Evolutionary conservation across 2,888 invertebrate species (phyloP), one percentile per base, ranked within the genome.

Genomic region (Amiota communis): DNA sequence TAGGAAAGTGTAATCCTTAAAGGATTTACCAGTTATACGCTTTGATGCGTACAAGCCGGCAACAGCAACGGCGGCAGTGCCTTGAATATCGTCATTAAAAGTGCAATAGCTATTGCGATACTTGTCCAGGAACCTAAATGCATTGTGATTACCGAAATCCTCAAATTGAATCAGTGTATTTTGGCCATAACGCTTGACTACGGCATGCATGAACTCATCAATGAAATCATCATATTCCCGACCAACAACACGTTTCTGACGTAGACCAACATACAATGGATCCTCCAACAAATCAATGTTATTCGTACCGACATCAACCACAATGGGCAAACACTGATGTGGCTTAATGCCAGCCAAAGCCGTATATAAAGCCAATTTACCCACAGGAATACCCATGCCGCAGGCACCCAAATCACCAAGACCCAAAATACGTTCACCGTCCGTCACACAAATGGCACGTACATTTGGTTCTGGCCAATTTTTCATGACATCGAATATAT

Each of bases 21-120:
- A 92, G 83, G 94, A 94, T 86, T 93, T 94, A 92, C 92, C 88
- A 0, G 90, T 90, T 1, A 90, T 80, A 48, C 90, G 87, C 76
- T 87, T 87, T 0, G 90, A 88, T 11, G 90, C 89, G 70, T 89
- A 91, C 20, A 99, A 91, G 0, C 99, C 99, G 8, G 97, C 98
- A 2, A 98, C 96, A 10, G 97, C 98, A 0, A 99, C 99, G 47
- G 97, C 94, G 2, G 99, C 99, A 0, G 98, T 98, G 80, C 98
- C 98, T 90, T 99, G 98, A 86, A 99, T 99, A 87, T 99, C 99
- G 87, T 99, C 99, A 90, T 99, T 99, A 90, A 99, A 99, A 23
- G 98, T 98, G 90, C 99, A 99, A 90, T 97, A 99, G 79, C 93
- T 92, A 85, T 95, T 91, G 75, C 97, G 93, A 91, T 98, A 99